Percentiles rank a stretch among this genome's conserved stretches.
Evolutionary conservation across 2,888 invertebrate genomes (phyloP).

Genomic region (Morpho achilles): DNA sequence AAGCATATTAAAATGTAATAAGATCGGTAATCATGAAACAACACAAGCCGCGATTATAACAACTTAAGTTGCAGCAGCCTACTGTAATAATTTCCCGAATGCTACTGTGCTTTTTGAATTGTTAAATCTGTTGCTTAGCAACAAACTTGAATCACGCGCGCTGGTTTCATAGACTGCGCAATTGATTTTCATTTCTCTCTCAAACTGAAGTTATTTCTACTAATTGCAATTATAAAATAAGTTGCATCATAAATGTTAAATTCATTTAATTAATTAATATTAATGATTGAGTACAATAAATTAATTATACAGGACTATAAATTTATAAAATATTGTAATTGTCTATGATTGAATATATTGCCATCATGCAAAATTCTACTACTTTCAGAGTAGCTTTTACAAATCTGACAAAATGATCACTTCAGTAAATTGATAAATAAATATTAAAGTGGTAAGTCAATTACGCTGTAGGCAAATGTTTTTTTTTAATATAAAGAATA

Average conservation of each 20-base stretch:
- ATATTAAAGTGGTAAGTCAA: too few species aligned
- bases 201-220: neutral
- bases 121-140: constrained; percentile 62
- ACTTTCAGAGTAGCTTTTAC: neutral
- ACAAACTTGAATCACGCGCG: constrained; percentile 71
- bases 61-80: constrained; percentile 4
- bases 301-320: too few species aligned
- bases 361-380: neutral
- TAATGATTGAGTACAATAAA: neutral
- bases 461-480: too few species aligned
- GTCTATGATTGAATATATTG: neutral
- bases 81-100: constrained; percentile 30
- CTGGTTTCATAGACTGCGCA: constrained; percentile 12
- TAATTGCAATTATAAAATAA: neutral
- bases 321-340: neutral
- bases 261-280: neutral
- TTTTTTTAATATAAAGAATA: too few species aligned
- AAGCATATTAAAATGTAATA: neutral
- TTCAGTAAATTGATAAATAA: too few species aligned
- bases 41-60: too few species aligned
- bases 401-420: too few species aligned
- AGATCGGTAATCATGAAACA: neutral
- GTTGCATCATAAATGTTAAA: neutral
- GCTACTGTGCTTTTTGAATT: constrained; percentile 49
- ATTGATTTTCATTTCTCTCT: neutral